A percentile compares a stretch with the other conserved stretches of the same genome.
Evolutionary conservation across 2,113 vertebrate species (phyloP).

Genomic region (Mystacornis crossleyi): DNA sequence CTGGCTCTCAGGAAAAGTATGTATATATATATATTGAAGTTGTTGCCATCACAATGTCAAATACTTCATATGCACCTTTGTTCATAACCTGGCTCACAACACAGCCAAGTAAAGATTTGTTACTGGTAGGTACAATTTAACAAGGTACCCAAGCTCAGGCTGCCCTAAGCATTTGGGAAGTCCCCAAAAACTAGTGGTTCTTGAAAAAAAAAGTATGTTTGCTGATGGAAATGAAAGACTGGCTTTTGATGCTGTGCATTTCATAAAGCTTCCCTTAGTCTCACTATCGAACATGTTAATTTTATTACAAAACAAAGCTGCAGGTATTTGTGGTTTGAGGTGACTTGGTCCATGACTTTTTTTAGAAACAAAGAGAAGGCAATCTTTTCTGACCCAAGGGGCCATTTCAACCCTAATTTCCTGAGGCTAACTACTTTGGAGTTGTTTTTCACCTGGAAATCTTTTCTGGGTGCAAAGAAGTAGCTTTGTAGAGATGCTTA

Average conservation of each 20-base stretch:
- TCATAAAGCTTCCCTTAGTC: not conserved
- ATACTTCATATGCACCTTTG: not conserved
- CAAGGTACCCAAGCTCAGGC: not conserved
- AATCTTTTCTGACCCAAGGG: not conserved
- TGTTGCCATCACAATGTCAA: not conserved
- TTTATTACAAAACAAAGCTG: not conserved
- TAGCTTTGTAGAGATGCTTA: not conserved
- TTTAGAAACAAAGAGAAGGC: not conserved
- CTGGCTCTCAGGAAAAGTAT: not conserved
- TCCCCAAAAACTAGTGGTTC: not conserved
- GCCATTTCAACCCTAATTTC: not conserved
- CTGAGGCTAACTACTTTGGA: not conserved
- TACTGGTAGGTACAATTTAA: not conserved
- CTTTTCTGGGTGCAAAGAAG: not conserved
- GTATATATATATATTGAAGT: fast-evolving
- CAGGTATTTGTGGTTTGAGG: not conserved
- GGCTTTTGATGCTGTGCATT: not conserved
- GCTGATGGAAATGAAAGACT: not conserved
- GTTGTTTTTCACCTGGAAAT: not conserved
- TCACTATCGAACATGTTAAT: not conserved
- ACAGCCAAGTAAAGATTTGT: not conserved
- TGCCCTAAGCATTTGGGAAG: not conserved
- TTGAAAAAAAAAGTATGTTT: not conserved
- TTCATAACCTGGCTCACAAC: not conserved
- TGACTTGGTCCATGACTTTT: fast-evolving